These are phyloP conservation scores for Oenanthe melanoleuca DNA, from an alignment of 2,113 vertebrate species.

Conservation along the genomic window DNA sequence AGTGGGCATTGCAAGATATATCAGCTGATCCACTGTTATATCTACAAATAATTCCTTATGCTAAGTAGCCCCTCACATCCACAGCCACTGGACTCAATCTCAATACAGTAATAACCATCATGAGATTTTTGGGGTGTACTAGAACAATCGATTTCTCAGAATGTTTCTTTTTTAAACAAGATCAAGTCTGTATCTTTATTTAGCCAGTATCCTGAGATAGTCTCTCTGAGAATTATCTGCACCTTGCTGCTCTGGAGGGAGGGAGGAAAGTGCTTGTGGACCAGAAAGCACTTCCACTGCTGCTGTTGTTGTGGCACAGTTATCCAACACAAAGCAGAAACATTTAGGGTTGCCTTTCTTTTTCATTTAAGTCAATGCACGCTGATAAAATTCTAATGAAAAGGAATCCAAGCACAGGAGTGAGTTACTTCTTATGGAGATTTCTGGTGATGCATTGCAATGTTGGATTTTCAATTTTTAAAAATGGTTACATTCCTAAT, in stretches of 20 bases:
- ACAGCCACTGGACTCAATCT: neutral
- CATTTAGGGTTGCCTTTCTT: neutral
- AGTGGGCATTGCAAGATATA: neutral
- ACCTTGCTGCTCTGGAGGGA: neutral
- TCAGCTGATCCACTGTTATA: neutral
- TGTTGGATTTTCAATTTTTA: constrained; percentile 37
- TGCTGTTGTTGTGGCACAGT: neutral
- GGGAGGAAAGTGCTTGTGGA: neutral
- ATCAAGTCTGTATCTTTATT: constrained; percentile 49
- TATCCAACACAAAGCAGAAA: neutral
- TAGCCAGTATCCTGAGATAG: neutral
- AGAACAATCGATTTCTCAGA: constrained; percentile 51
- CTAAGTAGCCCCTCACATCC: constrained; percentile 17
- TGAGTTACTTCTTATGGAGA: neutral
- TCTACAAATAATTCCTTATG: constrained; percentile 14
- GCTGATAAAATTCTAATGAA: neutral
- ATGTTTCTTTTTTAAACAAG: constrained; percentile 62
- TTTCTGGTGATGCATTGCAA: neutral
- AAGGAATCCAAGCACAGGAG: neutral
- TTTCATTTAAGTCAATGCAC: neutral
- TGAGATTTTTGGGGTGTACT: constrained; percentile 21
- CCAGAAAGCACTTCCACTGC: neutral
- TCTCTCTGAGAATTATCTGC: neutral
- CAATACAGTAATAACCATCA: constrained; percentile 34
- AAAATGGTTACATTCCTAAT: constrained; percentile 33